phyloP scores from a whole-genome alignment of 1,140 invertebrate species.

The Procambarus virginalis region DNA sequence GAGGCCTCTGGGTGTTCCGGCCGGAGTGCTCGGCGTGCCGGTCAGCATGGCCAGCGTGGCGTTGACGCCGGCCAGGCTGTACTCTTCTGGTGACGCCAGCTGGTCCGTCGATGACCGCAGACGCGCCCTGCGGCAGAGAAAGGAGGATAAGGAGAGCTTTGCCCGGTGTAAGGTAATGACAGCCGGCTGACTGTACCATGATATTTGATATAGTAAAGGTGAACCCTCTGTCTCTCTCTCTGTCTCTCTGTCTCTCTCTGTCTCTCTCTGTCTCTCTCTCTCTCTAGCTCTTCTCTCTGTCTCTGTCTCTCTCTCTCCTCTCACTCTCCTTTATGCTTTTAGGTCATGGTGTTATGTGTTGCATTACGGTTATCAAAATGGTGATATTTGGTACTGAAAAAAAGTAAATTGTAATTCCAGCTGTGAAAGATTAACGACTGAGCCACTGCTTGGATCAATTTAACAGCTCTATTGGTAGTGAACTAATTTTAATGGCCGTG shows the following conservation, averaged over 20 bases:
- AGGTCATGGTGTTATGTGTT: too few relatives aligned
- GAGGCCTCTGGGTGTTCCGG: conserved; percentile 67
- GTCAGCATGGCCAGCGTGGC: conserved; percentile 65
- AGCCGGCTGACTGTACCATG: too few relatives aligned
- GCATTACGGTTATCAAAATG: too few relatives aligned
- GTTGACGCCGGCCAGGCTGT: conserved; percentile 49
- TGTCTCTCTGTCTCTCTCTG: conserved; percentile 20
- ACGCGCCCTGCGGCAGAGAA: conserved; percentile 58
- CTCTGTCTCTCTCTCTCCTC: too few relatives aligned
- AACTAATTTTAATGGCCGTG: too few relatives aligned
- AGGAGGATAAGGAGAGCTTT: not conserved
- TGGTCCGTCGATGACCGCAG: conserved; percentile 67
- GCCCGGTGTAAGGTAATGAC: not conserved
- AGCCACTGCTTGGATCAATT: too few relatives aligned
- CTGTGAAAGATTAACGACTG: too few relatives aligned
- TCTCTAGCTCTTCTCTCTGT: too few relatives aligned
- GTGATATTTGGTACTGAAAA: too few relatives aligned
- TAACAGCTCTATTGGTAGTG: too few relatives aligned
- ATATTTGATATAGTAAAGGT: not conserved
- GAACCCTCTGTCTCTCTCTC: conserved; percentile 1
- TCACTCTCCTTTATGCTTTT: too few relatives aligned
- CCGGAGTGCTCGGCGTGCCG: conserved; percentile 66
- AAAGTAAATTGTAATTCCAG: too few relatives aligned
- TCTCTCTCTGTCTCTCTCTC: not conserved
- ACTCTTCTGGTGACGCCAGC: conserved; percentile 66